These are phyloP conservation scores for Herpetotheres cachinnans DNA, from an alignment of 2,113 vertebrate genomes.

Conservation along the genomic window DNA sequence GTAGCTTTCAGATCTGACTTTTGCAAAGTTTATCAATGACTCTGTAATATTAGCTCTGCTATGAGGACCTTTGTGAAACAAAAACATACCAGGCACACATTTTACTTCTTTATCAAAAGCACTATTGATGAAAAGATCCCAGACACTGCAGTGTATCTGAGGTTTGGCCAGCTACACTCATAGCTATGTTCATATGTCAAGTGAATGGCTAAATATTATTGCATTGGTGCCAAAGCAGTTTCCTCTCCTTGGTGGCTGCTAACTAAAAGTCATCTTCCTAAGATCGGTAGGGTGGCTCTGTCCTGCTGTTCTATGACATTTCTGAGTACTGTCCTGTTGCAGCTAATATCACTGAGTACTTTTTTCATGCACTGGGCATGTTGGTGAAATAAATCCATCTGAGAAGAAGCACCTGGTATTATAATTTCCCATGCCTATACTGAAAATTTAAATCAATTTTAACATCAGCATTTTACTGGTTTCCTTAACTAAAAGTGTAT, in stretches of 20 bases:
- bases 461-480: neutral
- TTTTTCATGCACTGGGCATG: neutral
- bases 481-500: neutral
- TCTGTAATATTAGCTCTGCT: neutral
- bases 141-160: neutral
- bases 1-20: neutral
- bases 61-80: neutral
- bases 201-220: slow-evolving; percentile 17
- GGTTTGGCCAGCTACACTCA: neutral
- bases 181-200: neutral
- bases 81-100: neutral
- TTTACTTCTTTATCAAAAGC: neutral
- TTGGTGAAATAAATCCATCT: neutral
- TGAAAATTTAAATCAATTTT: slow-evolving; percentile 16
- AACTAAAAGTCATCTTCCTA: neutral
- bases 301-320: slow-evolving; percentile 23
- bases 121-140: neutral
- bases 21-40: neutral
- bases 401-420: slow-evolving; percentile 39
- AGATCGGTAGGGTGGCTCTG: neutral
- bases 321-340: slow-evolving; percentile 1
- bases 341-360: slow-evolving; percentile 16
- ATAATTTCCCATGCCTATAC: neutral
- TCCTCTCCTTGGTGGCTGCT: neutral
- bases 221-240: neutral